Percentiles rank a stretch among this genome's conserved stretches.
These are phyloP conservation scores for Sitodiplosis mosellana DNA, from an alignment of 1,140 invertebrate species.

Conservation along the genomic window DNA sequence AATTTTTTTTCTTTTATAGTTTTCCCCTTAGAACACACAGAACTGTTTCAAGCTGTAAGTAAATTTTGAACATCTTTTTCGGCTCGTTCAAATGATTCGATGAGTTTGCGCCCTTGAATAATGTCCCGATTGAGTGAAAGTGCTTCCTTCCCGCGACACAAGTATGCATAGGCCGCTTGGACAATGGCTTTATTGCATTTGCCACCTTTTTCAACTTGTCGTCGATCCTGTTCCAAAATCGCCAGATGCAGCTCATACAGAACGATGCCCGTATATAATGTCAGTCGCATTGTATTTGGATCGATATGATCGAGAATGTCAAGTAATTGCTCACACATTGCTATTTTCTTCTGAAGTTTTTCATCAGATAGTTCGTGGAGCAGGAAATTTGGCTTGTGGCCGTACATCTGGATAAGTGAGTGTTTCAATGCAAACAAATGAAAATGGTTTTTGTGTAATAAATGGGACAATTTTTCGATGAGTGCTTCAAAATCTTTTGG, in stretches of 20 bases:
- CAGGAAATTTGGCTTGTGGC: slow-evolving; percentile 35
- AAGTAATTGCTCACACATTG: slow-evolving; percentile 47
- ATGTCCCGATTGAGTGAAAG: no score
- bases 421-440: slow-evolving; percentile 61
- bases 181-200: no score
- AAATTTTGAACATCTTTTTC: no score
- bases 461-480: slow-evolving; percentile 37
- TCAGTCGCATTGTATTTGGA: slow-evolving; percentile 44
- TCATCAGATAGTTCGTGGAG: slow-evolving; percentile 32
- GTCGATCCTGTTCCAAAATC: slow-evolving; percentile 30
- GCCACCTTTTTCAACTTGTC: slow-evolving; percentile 21
- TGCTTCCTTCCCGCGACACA: no score
- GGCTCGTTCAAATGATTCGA: no score
- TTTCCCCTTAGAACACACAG: no score
- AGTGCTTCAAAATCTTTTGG: slow-evolving; percentile 35
- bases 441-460: slow-evolving; percentile 65
- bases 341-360: slow-evolving; percentile 38
- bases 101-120: no score
- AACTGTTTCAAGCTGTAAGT: no score
- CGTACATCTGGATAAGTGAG: slow-evolving; percentile 54
- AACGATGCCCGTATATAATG: slow-evolving; percentile 50
- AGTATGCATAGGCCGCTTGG: neutral
- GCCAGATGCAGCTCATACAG: slow-evolving; percentile 45
- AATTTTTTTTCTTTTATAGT: no score
- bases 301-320: slow-evolving; percentile 42